Conservation (phyloP, 1,140 invertebrate species). For the Zaprionus gabonicus region DNA sequence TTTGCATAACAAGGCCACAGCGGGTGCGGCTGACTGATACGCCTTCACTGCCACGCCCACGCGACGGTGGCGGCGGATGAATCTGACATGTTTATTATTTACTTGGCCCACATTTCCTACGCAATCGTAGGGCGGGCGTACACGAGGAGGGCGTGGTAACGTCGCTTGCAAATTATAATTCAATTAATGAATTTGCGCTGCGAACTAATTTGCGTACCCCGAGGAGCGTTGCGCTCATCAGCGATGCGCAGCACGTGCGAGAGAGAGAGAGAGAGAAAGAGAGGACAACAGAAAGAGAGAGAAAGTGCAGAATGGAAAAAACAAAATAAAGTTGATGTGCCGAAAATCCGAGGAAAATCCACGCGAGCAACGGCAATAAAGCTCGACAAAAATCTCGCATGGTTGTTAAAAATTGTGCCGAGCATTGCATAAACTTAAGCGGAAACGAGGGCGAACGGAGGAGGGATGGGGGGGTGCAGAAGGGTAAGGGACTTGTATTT, state of each 20-base stretch:
- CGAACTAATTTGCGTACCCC: constrained; percentile 58
- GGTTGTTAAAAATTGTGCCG: constrained; percentile 62
- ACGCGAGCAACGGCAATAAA: constrained; percentile 58
- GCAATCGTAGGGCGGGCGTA: background rate
- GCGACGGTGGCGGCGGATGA: background rate
- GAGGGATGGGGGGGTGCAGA: background rate
- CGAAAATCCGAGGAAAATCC: constrained; percentile 66
- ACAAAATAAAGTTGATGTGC: constrained; percentile 54
- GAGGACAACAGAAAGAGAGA: background rate
- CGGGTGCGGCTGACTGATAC: constrained; percentile 15
- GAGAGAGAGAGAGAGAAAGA: background rate
- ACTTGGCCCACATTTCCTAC: constrained; percentile 31
- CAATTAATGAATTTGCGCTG: constrained; percentile 70
- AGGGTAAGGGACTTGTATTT: constrained; percentile 47
- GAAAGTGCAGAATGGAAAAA: constrained; percentile 33
- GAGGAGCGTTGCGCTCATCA: constrained; percentile 21
- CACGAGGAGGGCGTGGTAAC: background rate
- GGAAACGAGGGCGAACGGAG: background rate
- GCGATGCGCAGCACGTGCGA: constrained; percentile 26
- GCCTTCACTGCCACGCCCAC: constrained; percentile 16
- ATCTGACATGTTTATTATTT: constrained; percentile 54
- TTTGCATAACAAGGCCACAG: constrained; percentile 34
- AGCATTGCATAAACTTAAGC: constrained; percentile 57
- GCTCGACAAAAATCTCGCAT: constrained; percentile 59
- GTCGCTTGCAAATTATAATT: constrained; percentile 64